Evolutionary conservation across 2,797 vertebrate species (phyloP).

Genomic region (Myotis vivesi): DNA sequence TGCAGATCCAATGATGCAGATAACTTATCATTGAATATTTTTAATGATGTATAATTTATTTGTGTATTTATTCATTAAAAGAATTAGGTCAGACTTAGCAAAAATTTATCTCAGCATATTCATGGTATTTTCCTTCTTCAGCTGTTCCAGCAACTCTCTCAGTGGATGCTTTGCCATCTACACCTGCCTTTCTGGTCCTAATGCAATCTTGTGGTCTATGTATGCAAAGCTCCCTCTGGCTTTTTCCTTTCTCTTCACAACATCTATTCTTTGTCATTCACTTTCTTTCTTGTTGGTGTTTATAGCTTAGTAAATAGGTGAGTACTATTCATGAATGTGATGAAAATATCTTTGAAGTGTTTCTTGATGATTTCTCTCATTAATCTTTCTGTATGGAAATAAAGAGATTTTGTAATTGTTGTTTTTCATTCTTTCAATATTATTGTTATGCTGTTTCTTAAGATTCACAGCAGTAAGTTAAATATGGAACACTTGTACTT

Average conservation of each 20-base stretch:
- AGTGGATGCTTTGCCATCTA: background rate
- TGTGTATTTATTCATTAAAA: slow-evolving; percentile 26
- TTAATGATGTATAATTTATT: background rate
- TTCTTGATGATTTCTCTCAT: background rate
- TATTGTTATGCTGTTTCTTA: background rate
- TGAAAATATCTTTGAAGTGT: background rate
- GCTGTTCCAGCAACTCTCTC: background rate
- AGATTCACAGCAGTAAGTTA: background rate
- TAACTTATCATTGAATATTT: background rate
- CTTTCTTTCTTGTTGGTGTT: slow-evolving; percentile 9
- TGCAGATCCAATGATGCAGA: background rate
- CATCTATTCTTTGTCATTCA: background rate
- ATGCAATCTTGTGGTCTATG: background rate
- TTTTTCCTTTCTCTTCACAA: background rate
- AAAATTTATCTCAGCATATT: background rate
- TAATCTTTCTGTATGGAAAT: slow-evolving; percentile 30
- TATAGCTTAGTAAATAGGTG: background rate
- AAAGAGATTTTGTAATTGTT: background rate
- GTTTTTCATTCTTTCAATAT: background rate
- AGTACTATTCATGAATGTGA: background rate
- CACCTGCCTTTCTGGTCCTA: background rate
- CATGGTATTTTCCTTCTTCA: background rate
- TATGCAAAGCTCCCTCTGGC: background rate
- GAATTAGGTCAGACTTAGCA: background rate
- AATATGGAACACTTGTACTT: slow-evolving; percentile 7